phyloP scores from a whole-genome alignment of 1,140 invertebrate species.

The Monochamus saltuarius region DNA sequence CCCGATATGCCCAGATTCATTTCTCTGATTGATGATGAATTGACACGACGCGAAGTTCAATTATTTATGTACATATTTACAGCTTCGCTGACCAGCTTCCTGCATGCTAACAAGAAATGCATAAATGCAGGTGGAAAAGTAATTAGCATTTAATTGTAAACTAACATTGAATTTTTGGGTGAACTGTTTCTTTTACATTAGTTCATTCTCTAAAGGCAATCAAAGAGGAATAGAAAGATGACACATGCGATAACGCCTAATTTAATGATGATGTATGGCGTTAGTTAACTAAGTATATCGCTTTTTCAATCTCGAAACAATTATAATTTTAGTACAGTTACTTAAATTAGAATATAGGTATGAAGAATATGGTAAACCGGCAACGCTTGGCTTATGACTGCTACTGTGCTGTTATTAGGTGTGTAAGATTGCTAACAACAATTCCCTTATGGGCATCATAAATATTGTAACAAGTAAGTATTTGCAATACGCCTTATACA shows the following conservation, averaged over 20 bases:
- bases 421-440: background rate
- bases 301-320: background rate
- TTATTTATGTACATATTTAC: slow-evolving; percentile 26
- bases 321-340: slow-evolving; percentile 15
- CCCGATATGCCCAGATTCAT: slow-evolving; percentile 39
- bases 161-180: too few relatives aligned
- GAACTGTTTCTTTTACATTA: too few relatives aligned
- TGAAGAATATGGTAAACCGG: slow-evolving; percentile 14
- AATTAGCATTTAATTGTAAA: background rate
- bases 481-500: too few relatives aligned
- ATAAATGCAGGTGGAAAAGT: background rate
- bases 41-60: slow-evolving; percentile 37
- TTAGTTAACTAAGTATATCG: too few relatives aligned
- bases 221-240: too few relatives aligned
- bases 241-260: too few relatives aligned
- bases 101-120: background rate
- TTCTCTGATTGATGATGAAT: slow-evolving; percentile 44
- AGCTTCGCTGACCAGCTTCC: too few relatives aligned
- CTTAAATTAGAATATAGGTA: slow-evolving; percentile 14
- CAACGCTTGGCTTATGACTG: slow-evolving; percentile 7
- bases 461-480: slow-evolving; percentile 3
- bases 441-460: slow-evolving; percentile 14
- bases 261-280: too few relatives aligned
- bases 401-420: slow-evolving; percentile 3
- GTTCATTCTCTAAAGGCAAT: too few relatives aligned